Percentiles rank a stretch among this genome's conserved stretches.
phyloP scores from a whole-genome alignment of 2,888 invertebrate genomes.

The Oligia strigilis region DNA sequence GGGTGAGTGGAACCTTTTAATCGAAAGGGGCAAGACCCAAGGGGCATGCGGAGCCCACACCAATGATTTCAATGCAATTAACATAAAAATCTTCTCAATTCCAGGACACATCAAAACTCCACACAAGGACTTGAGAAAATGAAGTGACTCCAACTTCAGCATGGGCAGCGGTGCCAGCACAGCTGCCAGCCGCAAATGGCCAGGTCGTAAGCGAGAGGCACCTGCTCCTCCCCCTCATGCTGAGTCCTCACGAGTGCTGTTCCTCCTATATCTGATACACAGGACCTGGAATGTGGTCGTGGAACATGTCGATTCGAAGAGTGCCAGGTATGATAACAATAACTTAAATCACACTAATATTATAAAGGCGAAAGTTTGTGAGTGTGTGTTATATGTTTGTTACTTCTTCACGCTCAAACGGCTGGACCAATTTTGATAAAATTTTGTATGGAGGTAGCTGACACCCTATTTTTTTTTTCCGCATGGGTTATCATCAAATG shows the following conservation, averaged over 20 bases:
- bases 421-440: too few species aligned
- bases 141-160: constrained; percentile 67
- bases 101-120: constrained; percentile 50
- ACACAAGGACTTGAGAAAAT: constrained; percentile 64
- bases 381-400: too few species aligned
- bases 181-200: constrained; percentile 79
- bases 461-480: too few species aligned
- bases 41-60: too few species aligned
- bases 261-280: constrained; percentile 92
- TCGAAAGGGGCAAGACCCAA: too few species aligned
- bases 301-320: constrained; percentile 91
- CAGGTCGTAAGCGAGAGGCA: constrained; percentile 71
- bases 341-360: not conserved
- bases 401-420: too few species aligned
- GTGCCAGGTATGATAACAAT: constrained; percentile 78
- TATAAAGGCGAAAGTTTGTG: too few species aligned
- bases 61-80: not conserved
- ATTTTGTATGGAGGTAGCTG: too few species aligned
- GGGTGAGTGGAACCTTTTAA: too few species aligned
- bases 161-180: constrained; percentile 84
- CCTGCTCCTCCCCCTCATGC: constrained; percentile 82
- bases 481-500: too few species aligned
- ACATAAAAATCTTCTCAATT: constrained; percentile 33
- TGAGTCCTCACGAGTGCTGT: constrained; percentile 91
- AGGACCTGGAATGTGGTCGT: constrained; percentile 93